Conservation (phyloP, 2,113 vertebrate species). For the Plecturocebus donacophilus region DNA sequence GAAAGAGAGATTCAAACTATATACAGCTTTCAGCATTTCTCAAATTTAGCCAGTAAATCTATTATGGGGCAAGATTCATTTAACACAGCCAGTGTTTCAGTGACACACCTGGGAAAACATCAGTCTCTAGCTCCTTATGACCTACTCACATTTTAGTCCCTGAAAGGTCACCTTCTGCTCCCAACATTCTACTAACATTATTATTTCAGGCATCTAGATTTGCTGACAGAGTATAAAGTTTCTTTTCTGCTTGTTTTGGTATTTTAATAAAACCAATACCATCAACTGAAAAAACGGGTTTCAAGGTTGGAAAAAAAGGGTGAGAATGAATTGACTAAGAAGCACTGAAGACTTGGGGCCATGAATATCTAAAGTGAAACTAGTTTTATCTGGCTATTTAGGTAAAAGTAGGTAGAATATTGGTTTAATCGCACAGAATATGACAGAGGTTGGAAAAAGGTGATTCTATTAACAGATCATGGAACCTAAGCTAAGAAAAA, state of each 20-base stretch:
- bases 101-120: neutral
- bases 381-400: neutral
- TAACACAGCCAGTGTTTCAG: neutral
- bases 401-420: neutral
- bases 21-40: constrained; percentile 11
- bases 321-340: neutral
- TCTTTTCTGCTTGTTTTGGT: neutral
- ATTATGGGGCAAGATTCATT: neutral
- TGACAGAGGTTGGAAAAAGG: neutral
- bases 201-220: neutral
- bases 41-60: neutral
- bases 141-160: constrained; percentile 18
- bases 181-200: neutral
- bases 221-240: neutral
- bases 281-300: neutral
- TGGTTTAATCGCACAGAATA: neutral
- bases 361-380: neutral
- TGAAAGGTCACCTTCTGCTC: neutral
- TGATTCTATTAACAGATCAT: neutral
- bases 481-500: constrained; percentile 13
- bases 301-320: neutral
- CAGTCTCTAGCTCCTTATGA: neutral
- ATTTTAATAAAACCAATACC: neutral
- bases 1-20: neutral
- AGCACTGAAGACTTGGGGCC: neutral